Conservation (phyloP, 1,140 invertebrate species). For the Nasonia vitripennis region DNA sequence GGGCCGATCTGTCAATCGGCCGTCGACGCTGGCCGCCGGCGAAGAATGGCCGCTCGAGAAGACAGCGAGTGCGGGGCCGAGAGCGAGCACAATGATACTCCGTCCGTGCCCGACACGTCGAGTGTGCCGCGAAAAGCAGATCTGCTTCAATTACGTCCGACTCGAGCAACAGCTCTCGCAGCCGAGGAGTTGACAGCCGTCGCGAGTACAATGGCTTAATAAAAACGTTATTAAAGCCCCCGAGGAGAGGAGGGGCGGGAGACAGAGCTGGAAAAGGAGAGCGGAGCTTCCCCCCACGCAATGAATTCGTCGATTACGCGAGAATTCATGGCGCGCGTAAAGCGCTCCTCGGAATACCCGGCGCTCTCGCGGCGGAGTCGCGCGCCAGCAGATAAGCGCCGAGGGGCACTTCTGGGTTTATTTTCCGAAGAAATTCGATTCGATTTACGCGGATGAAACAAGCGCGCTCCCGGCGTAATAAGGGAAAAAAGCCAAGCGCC, state of each 20-base stretch:
- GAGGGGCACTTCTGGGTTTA: slow-evolving; percentile 51
- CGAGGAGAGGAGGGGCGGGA: background rate
- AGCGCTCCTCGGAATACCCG: slow-evolving; percentile 31
- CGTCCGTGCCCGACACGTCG: too few species aligned
- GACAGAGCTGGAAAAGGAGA: background rate
- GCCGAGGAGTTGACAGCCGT: too few species aligned
- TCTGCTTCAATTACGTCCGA: too few species aligned
- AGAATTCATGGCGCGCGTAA: slow-evolving; percentile 45
- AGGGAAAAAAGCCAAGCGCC: slow-evolving; percentile 34
- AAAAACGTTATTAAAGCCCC: slow-evolving; percentile 39
- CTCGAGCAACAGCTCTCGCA: too few species aligned
- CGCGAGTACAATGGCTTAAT: slow-evolving; percentile 28
- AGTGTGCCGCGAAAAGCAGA: too few species aligned
- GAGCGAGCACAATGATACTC: too few species aligned
- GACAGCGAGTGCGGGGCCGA: too few species aligned
- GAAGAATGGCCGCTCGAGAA: too few species aligned
- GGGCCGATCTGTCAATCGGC: background rate
- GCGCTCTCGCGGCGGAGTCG: background rate
- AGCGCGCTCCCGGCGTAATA: slow-evolving; percentile 35
- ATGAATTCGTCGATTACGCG: slow-evolving; percentile 46
- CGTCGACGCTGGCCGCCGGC: too few species aligned
- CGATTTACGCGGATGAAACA: slow-evolving; percentile 53
- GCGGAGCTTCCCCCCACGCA: background rate
- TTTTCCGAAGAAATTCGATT: slow-evolving; percentile 54
- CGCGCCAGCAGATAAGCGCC: slow-evolving; percentile 40